These are phyloP conservation scores for Calidris pygmaea DNA, from an alignment of 2,113 vertebrate genomes.

Conservation along the genomic window DNA sequence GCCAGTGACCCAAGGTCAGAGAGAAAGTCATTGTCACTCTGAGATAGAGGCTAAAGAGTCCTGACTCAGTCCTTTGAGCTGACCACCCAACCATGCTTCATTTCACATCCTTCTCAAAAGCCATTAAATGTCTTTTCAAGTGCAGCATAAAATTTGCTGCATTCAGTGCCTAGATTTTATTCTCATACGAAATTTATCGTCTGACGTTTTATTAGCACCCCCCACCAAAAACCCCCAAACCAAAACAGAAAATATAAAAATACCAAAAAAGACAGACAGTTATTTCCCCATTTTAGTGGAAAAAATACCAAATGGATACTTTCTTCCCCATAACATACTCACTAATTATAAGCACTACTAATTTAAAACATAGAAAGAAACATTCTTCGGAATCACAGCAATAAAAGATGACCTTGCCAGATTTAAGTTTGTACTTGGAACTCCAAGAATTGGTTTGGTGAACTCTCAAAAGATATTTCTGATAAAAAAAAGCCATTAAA, in stretches of 20 bases:
- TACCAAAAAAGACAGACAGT: background rate
- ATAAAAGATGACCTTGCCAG: background rate
- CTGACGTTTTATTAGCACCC: background rate
- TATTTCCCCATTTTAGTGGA: background rate
- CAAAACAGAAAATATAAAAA: background rate
- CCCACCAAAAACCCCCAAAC: background rate
- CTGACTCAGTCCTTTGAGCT: background rate
- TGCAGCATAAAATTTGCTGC: background rate
- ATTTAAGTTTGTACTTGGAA: background rate
- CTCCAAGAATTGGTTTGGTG: background rate
- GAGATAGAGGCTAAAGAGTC: background rate
- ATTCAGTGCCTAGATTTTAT: background rate
- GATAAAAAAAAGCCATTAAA: background rate
- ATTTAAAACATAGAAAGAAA: background rate
- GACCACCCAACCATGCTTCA: background rate
- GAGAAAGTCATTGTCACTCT: background rate
- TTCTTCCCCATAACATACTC: background rate
- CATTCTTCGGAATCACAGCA: background rate
- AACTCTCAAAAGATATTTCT: background rate
- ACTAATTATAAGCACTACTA: background rate
- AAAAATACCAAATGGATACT: background rate
- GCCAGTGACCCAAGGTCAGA: constrained; percentile 3
- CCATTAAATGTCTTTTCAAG: background rate
- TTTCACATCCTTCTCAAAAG: background rate
- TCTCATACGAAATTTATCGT: background rate